phyloP scores from a whole-genome alignment of 2,888 invertebrate species.

The Acrocyrtus sp. region DNA sequence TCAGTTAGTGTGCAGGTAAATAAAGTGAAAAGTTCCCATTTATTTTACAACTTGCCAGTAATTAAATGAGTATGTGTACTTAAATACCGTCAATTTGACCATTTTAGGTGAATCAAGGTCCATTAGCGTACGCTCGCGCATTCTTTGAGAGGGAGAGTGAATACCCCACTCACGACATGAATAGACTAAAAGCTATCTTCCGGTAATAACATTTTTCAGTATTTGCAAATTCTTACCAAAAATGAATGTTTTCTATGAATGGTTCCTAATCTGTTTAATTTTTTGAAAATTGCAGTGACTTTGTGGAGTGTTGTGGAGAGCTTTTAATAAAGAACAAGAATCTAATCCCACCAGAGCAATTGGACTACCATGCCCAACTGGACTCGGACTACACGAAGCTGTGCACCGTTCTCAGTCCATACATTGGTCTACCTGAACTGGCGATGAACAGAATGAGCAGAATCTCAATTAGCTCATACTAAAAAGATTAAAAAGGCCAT shows the following conservation, averaged over 20 bases:
- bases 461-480: constrained; percentile 63
- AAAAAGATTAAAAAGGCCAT: too few species aligned
- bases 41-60: background rate
- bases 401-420: constrained; percentile 60
- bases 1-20: constrained; percentile 62
- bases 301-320: constrained; percentile 63
- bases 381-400: constrained; percentile 60
- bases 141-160: constrained; percentile 63
- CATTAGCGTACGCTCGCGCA: constrained; percentile 62
- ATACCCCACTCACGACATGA: constrained; percentile 60
- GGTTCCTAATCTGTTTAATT: too few species aligned
- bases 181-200: constrained; percentile 60
- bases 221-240: too few species aligned
- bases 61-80: background rate
- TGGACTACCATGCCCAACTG: constrained; percentile 61
- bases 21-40: too few species aligned
- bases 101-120: constrained; percentile 63
- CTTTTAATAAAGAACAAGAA: constrained; percentile 62
- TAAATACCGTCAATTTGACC: too few species aligned
- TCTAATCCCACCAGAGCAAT: constrained; percentile 61
- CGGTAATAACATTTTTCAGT: constrained; percentile 45
- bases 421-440: constrained; percentile 58
- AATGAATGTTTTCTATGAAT: background rate
- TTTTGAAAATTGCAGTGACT: constrained; percentile 55
- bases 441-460: constrained; percentile 63